These are phyloP conservation scores for Aleiodes testaceus DNA, from an alignment of 2,888 invertebrate species.

Conservation along the genomic window DNA sequence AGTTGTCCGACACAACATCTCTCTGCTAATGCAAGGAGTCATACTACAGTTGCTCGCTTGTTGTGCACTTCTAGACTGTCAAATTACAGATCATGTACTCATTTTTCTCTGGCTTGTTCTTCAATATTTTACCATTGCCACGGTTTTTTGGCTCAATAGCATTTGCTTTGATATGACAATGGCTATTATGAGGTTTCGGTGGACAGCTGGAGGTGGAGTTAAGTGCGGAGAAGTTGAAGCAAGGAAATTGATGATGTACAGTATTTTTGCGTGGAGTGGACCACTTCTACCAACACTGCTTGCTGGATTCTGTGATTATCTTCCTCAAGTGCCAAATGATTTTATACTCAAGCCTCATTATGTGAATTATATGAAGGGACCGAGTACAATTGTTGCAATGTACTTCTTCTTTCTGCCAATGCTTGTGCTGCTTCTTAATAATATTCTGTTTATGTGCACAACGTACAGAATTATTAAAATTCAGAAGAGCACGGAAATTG, in stretches of 20 bases:
- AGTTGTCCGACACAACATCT: conserved; percentile 60
- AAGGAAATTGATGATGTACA: conserved; percentile 54
- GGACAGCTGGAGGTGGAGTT: conserved; percentile 51
- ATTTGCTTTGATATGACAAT: conserved; percentile 63
- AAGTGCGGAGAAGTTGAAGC: conserved; percentile 51
- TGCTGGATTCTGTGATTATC: conserved; percentile 56
- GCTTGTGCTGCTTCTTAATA: conserved; percentile 59
- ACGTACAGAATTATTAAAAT: conserved; percentile 59
- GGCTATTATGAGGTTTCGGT: conserved; percentile 59
- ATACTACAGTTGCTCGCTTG: conserved; percentile 54
- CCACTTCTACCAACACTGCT: conserved; percentile 53
- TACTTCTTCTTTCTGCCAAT: conserved; percentile 60
- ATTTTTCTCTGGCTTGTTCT: conserved; percentile 56
- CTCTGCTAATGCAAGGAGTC: conserved; percentile 56
- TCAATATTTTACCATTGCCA: conserved; percentile 61
- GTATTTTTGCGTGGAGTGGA: conserved; percentile 53
- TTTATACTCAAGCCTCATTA: conserved; percentile 54
- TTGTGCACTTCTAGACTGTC: conserved; percentile 52
- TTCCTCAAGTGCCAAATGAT: conserved; percentile 50
- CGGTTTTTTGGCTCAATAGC: conserved; percentile 62
- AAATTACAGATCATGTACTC: conserved; percentile 45
- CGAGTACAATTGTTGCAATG: conserved; percentile 55
- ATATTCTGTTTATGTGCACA: conserved; percentile 59
- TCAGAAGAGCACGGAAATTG: conserved; percentile 57
- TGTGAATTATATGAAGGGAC: conserved; percentile 51